Evolutionary conservation across 2,797 vertebrate species (phyloP).

Genomic region (Micropoecilia bifurca): DNA sequence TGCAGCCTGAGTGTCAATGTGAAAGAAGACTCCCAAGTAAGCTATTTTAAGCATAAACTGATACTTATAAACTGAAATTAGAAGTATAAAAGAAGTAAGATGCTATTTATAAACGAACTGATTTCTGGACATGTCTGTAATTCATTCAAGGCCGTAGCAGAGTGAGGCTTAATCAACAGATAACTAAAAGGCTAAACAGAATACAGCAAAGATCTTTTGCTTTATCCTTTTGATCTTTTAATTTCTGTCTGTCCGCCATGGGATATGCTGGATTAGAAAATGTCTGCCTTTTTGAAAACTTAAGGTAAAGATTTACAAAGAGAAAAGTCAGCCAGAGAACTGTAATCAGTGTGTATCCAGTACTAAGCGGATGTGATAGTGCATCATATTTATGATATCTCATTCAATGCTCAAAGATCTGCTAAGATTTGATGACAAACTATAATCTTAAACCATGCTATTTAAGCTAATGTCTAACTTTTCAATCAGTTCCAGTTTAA

Average conservation of each 20-base stretch:
- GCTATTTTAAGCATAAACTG: background rate
- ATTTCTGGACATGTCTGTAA: background rate
- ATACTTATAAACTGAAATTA: background rate
- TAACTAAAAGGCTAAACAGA: background rate
- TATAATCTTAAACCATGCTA: background rate
- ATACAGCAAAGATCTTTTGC: background rate
- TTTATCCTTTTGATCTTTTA: background rate
- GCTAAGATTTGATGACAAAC: constrained; percentile 20
- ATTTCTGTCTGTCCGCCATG: background rate
- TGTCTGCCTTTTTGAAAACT: background rate
- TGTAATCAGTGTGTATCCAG: background rate
- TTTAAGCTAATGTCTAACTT: background rate
- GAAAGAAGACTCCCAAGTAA: background rate
- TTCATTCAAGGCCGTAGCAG: background rate
- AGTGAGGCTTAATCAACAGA: background rate
- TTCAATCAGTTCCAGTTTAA: constrained; percentile 2
- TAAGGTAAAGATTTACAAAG: background rate
- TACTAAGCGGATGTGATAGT: background rate
- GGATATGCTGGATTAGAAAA: background rate
- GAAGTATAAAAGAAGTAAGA: background rate
- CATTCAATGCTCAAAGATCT: background rate
- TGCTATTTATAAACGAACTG: background rate
- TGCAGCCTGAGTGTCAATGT: background rate
- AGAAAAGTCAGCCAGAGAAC: background rate
- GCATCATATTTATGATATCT: background rate